Evolutionary conservation across 1,140 invertebrate species (phyloP).

Genomic region (Sitobion miscanthi): DNA sequence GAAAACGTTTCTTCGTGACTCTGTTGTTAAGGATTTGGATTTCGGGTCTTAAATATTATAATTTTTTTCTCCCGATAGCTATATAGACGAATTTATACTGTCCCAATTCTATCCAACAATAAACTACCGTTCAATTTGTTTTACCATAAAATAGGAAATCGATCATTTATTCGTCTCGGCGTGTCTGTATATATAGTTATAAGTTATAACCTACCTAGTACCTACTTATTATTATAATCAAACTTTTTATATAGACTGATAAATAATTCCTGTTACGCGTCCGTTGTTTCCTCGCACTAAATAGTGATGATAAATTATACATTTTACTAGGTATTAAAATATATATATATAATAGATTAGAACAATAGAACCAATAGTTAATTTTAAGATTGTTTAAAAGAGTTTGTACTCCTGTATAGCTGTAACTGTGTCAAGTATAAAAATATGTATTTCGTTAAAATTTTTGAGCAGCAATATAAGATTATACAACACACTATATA

Average conservation of each 20-base stretch:
- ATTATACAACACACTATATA: background rate
- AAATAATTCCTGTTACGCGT: background rate
- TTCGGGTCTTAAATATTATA: background rate
- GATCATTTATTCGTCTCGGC: background rate
- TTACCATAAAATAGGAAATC: background rate
- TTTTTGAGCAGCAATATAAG: background rate
- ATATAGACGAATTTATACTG: background rate
- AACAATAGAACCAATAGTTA: background rate
- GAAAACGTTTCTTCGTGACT: background rate
- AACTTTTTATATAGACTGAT: constrained; percentile 24
- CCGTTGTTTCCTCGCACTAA: background rate
- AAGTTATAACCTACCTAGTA: background rate
- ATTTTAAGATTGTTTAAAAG: background rate
- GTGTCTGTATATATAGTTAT: background rate
- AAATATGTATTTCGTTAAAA: background rate
- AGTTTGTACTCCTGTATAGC: background rate
- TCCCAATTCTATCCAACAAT: background rate
- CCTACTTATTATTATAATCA: background rate
- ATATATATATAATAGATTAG: too few relatives aligned
- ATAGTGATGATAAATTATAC: background rate
- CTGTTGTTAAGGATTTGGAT: background rate
- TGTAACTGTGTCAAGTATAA: background rate
- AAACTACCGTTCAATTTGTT: background rate
- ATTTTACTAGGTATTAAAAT: background rate
- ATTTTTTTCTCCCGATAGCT: background rate